Percentiles rank a stretch among this genome's conserved stretches.
phyloP scores from a whole-genome alignment of 2,888 invertebrate genomes.

The Idaea aversata region DNA sequence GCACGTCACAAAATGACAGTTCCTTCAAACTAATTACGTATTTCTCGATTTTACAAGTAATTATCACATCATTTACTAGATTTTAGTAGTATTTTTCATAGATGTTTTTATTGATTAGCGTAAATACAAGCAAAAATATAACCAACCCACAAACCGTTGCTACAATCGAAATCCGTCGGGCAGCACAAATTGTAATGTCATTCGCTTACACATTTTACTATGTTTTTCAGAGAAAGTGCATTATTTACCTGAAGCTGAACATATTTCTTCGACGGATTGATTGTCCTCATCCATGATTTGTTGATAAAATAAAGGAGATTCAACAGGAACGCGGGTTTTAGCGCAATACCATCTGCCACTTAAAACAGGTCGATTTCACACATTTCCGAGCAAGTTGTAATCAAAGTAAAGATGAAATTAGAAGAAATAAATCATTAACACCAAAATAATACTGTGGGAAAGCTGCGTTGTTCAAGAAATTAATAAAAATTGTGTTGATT shows the following conservation, averaged over 20 bases:
- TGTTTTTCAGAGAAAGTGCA: constrained; percentile 29
- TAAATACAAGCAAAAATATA: background rate
- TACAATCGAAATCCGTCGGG: background rate
- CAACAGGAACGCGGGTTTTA: constrained; percentile 59
- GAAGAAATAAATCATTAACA: constrained; percentile 5
- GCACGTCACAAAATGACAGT: background rate
- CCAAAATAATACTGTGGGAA: constrained; percentile 5
- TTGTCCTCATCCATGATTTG: constrained; percentile 55
- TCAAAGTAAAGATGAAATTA: constrained; percentile 12
- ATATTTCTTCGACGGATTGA: constrained; percentile 40
- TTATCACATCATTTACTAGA: background rate
- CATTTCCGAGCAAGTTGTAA: constrained; percentile 43
- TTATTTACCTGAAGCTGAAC: constrained; percentile 42
- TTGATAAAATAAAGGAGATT: constrained; percentile 34
- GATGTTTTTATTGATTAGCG: background rate
- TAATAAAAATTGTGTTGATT: constrained; percentile 25
- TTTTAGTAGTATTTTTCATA: background rate
- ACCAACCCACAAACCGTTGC: background rate
- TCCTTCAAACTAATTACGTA: background rate
- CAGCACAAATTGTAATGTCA: background rate
- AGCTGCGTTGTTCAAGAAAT: constrained; percentile 13
- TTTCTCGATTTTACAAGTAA: background rate
- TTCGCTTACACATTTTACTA: constrained; percentile 13
- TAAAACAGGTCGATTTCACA: constrained; percentile 37
- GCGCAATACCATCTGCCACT: constrained; percentile 67